These are phyloP conservation scores for Poeciliopsis presidionis DNA, from an alignment of 2,797 vertebrate genomes.

Conservation along the genomic window DNA sequence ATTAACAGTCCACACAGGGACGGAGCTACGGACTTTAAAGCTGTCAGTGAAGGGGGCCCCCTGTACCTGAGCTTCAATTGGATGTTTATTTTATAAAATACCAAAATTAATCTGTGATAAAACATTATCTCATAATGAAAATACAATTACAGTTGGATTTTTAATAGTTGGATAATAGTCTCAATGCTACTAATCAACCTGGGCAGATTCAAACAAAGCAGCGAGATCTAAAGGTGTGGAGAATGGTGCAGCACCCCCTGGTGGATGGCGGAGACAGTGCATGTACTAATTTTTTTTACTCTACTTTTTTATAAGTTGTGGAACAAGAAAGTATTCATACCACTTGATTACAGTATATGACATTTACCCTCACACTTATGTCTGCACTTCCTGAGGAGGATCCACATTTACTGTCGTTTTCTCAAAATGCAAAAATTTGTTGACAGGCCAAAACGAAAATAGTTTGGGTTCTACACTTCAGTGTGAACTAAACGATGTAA, in stretches of 20 bases:
- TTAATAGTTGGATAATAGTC: background rate
- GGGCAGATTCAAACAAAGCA: background rate
- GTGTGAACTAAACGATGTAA: background rate
- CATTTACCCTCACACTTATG: background rate
- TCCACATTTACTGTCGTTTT: background rate
- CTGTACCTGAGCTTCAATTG: background rate
- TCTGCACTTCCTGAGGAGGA: background rate
- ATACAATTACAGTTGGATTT: background rate
- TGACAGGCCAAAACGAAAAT: background rate
- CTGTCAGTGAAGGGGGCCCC: background rate
- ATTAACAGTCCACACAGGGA: slow-evolving; percentile 23
- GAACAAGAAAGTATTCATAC: too few relatives aligned
- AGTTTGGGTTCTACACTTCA: background rate
- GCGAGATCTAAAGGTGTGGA: background rate
- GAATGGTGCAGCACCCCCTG: background rate
- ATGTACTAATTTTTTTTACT: background rate
- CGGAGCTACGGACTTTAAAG: background rate
- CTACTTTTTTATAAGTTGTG: background rate
- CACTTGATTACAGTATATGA: background rate
- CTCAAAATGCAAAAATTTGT: background rate
- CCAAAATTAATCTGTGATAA: background rate
- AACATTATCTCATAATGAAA: background rate
- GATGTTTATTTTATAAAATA: background rate
- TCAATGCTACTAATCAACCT: background rate
- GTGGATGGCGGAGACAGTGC: background rate